Evolutionary conservation across 2,797 vertebrate species (phyloP).

Genomic region (Lepus townsendii): DNA sequence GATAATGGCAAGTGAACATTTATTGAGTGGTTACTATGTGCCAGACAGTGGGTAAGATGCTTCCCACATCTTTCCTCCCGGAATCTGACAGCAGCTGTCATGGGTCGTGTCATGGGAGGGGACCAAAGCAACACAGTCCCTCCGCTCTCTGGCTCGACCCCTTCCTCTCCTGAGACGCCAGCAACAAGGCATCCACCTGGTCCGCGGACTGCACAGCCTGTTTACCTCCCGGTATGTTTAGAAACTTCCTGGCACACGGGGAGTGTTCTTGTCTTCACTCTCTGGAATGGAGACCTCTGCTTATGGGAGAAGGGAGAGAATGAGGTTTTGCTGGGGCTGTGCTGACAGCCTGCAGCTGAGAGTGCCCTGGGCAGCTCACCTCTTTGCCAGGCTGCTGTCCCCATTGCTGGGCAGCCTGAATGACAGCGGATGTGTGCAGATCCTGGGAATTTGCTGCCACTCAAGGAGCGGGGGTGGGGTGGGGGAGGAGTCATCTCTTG

Average conservation of each 20-base stretch:
- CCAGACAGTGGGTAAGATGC: background rate
- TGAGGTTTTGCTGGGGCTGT: too few relatives aligned
- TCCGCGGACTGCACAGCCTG: accelerated
- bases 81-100: background rate
- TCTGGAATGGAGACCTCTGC: background rate
- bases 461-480: too few relatives aligned
- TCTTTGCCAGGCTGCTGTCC: accelerated
- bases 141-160: background rate
- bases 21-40: conserved; percentile 51
- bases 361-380: accelerated
- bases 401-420: too few relatives aligned
- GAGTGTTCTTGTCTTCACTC: background rate
- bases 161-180: background rate
- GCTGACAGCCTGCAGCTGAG: accelerated
- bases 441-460: background rate
- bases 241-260: background rate
- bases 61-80: background rate
- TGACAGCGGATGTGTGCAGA: accelerated
- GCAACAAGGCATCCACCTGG: background rate
- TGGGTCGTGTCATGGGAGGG: background rate
- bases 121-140: background rate
- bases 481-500: background rate
- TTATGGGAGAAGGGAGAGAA: background rate
- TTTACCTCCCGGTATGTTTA: background rate
- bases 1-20: background rate